phyloP scores from a whole-genome alignment of 2,113 vertebrate species.

The Vicugna pacos region DNA sequence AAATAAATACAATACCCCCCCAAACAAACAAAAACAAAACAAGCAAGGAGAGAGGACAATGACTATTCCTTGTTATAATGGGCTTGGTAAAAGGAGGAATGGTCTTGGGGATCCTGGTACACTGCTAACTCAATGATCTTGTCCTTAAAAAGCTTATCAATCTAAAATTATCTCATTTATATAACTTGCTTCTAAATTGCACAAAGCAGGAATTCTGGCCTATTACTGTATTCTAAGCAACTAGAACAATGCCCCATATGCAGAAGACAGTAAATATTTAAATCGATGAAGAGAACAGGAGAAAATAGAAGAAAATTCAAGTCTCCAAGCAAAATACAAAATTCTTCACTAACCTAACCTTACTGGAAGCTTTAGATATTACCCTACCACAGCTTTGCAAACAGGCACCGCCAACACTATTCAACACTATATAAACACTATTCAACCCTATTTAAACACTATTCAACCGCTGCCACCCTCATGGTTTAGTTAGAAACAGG shows the following conservation, averaged over 20 bases:
- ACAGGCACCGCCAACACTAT: not conserved
- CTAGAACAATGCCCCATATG: not conserved
- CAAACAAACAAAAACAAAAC: too few species aligned
- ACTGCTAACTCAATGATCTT: not conserved
- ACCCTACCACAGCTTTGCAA: not conserved
- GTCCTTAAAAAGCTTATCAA: not conserved
- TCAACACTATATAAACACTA: not conserved
- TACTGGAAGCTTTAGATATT: not conserved
- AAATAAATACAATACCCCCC: too few species aligned
- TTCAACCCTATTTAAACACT: not conserved
- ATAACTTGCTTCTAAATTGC: constrained; percentile 24
- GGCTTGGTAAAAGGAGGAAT: not conserved
- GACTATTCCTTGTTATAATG: not conserved
- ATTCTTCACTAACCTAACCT: not conserved
- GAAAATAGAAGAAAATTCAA: constrained; percentile 3
- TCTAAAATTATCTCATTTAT: constrained; percentile 49
- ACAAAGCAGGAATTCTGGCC: not conserved
- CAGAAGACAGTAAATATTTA: constrained; percentile 26
- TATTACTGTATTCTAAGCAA: not conserved
- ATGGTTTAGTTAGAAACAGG: not conserved
- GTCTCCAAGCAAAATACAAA: not conserved
- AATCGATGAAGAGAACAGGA: constrained; percentile 9
- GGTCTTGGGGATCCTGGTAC: not conserved
- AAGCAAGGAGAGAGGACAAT: not conserved
- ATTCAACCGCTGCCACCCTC: not conserved